Base-by-base conservation (phyloP, 2,797 vertebrate genomes). In the Hyperoplus immaculatus region DNA sequence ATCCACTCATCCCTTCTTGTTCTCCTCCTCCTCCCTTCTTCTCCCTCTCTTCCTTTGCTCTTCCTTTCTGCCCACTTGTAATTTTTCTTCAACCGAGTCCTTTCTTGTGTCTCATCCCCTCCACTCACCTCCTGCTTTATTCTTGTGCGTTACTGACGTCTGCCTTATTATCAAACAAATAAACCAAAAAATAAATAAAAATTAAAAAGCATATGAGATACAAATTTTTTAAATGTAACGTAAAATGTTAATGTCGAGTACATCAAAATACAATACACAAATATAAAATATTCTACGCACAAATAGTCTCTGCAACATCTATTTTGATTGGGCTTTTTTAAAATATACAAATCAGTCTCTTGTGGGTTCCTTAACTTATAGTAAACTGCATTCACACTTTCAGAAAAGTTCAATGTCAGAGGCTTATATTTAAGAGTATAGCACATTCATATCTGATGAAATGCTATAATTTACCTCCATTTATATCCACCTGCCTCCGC, bases 81-180 rank as follows among this genome's bases (percentile, higher is more conserved):
- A 46, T 21, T 56, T 77, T 57, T 90, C 68, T 18, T 69, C 41
- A 1, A 4, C 78, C 67, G 65, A 12, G 15, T 72, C 54, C 13
- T 12, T 60, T 69, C 13, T 7, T n/a, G 56, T 64, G 60, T 78
- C 69, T 7, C 75, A 62, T 2, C 38, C 1, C 38, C 54, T 55
- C 5, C 18, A 0, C 61, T 78, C 18, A 45, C 55, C 75, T 75
- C 54, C 56, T 68, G 58, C 59, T 50, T 65, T 8, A n/a, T 13
- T 38, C 18, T 1, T 43, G 42, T 50, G 51, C 43, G 51, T n/a
- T 6, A 3, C 1, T 18, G 11, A 10, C 2, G 0, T 43, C 43
- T 8, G 55, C 47, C 72, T 83, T 89, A 69, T 93, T 92, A 63
- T 91, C 81, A 16, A 92, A 65, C 46, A 90, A 83, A 29, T 29